phyloP scores from a whole-genome alignment of 2,888 invertebrate genomes.

The Clanis bilineata region DNA sequence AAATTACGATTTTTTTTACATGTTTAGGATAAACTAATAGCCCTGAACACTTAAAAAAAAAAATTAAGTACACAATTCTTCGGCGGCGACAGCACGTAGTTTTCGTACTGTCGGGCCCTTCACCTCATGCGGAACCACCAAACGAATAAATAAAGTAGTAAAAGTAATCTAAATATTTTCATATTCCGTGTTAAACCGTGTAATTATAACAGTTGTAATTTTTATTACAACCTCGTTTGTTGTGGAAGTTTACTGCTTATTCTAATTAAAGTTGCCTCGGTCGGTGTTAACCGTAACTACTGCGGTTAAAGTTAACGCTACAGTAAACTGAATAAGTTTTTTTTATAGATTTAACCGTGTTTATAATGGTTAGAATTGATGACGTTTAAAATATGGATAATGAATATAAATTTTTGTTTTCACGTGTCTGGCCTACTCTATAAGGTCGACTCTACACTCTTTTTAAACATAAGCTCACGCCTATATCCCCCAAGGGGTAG shows the following conservation, averaged over 20 bases:
- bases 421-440: no score
- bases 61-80: no score
- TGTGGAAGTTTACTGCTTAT: not conserved
- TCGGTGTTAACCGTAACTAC: not conserved
- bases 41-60: no score
- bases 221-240: not conserved
- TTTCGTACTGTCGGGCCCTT: no score
- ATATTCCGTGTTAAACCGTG: not conserved
- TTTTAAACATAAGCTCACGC: no score
- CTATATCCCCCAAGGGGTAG: no score
- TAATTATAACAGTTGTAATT: not conserved
- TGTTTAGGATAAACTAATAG: no score
- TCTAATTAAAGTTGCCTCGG: constrained; percentile 1
- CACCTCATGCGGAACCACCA: no score
- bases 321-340: not conserved
- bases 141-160: not conserved
- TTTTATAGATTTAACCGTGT: not conserved
- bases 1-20: no score
- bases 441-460: no score
- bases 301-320: not conserved
- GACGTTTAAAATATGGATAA: not conserved
- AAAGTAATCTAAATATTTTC: not conserved
- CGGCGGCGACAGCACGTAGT: no score
- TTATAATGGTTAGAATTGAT: not conserved
- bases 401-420: no score